These are phyloP conservation scores for Caenorhabditis angaria DNA, from an alignment of 2,888 invertebrate species.

Conservation along the genomic window DNA sequence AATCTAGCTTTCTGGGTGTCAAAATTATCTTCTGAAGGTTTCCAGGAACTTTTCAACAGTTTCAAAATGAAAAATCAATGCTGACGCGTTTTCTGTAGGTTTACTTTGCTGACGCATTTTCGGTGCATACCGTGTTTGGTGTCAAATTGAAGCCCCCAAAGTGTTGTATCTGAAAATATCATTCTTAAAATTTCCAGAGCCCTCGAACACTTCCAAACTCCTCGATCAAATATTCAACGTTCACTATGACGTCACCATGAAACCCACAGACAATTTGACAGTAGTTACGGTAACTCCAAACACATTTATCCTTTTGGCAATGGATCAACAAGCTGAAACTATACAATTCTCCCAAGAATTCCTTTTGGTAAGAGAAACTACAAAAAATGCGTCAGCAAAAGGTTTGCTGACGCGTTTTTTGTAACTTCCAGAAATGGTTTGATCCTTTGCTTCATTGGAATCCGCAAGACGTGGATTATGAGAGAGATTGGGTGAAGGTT, in stretches of 20 bases:
- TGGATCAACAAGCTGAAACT: conserved; percentile 61
- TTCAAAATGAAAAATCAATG: too few species aligned
- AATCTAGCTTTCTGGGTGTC: too few species aligned
- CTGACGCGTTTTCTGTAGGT: too few species aligned
- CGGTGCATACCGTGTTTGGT: too few species aligned
- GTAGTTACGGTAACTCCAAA: conserved; percentile 50
- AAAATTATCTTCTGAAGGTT: too few species aligned
- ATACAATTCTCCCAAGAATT: conserved; percentile 57
- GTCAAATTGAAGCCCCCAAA: too few species aligned
- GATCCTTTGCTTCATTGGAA: conserved; percentile 62
- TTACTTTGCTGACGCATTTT: too few species aligned
- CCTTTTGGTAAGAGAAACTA: conserved; percentile 32
- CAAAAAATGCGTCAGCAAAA: neutral
- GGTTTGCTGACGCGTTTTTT: too few species aligned
- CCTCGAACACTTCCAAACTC: conserved; percentile 18
- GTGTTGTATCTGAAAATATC: too few species aligned
- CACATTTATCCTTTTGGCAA: conserved; percentile 46
- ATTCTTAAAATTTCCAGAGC: conserved; percentile 12
- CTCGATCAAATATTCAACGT: conserved; percentile 21
- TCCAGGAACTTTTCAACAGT: too few species aligned
- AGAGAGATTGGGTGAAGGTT: conserved; percentile 44
- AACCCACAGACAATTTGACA: conserved; percentile 34
- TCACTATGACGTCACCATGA: conserved; percentile 34
- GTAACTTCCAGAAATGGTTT: conserved; percentile 51
- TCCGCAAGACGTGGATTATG: conserved; percentile 26